A percentile compares a stretch with the other conserved stretches of the same genome.
Conservation (phyloP, 2,797 vertebrate genomes). For the Rhinichthys osculus region DNA sequence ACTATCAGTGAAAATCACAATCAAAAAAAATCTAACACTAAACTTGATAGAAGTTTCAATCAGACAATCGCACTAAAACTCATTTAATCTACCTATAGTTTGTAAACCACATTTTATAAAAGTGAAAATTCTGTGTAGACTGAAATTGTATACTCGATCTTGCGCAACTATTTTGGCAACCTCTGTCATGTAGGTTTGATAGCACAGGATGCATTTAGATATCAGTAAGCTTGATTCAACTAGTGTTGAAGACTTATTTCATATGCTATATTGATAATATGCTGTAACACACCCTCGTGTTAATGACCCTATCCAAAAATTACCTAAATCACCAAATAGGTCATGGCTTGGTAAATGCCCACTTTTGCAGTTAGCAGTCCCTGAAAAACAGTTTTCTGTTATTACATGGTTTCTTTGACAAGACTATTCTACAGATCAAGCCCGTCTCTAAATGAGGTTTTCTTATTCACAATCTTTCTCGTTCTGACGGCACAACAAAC, state of each 20-base stretch:
- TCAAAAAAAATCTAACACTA: slow-evolving; percentile 21
- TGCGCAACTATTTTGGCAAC: slow-evolving; percentile 41
- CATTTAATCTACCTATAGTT: slow-evolving; percentile 4
- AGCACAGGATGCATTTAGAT: slow-evolving; percentile 38
- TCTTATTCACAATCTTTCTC: slow-evolving; percentile 65
- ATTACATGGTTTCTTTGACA: slow-evolving; percentile 45
- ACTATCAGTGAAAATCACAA: slow-evolving; percentile 29
- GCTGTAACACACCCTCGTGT: slow-evolving; percentile 21
- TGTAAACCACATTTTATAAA: slow-evolving; percentile 49
- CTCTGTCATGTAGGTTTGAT: slow-evolving; percentile 28
- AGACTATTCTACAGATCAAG: slow-evolving; percentile 40
- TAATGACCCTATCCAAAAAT: slow-evolving; percentile 20
- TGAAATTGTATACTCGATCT: not conserved
- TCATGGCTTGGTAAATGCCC: slow-evolving; percentile 29
- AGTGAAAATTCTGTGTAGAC: slow-evolving; percentile 38
- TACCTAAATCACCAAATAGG: slow-evolving; percentile 32
- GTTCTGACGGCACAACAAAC: slow-evolving; percentile 73
- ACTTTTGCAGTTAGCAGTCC: slow-evolving; percentile 33
- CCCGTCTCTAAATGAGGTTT: slow-evolving; percentile 61
- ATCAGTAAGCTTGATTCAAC: slow-evolving; percentile 33
- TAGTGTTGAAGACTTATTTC: slow-evolving; percentile 44
- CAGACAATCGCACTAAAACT: slow-evolving; percentile 37
- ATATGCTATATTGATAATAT: slow-evolving; percentile 27
- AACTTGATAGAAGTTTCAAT: slow-evolving; percentile 25
- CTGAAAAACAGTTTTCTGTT: slow-evolving; percentile 29